phyloP scores from a whole-genome alignment of 1,140 invertebrate genomes.

The Hyles vespertilio region DNA sequence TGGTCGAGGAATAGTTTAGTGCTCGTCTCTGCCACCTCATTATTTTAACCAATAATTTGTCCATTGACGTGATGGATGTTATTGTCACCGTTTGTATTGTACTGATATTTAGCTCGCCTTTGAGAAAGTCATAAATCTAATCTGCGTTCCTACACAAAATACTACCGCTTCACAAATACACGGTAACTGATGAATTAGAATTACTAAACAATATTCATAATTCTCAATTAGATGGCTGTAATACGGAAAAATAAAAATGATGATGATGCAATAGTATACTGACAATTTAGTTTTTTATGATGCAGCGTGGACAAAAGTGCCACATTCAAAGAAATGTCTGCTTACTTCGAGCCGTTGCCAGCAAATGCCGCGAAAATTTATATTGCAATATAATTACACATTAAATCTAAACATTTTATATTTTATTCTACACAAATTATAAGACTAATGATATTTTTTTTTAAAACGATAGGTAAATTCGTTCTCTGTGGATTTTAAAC shows the following conservation, averaged over 20 bases:
- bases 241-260: neutral
- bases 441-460: too few relatives aligned
- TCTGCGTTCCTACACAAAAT: slow-evolving; percentile 34
- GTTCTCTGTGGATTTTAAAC: too few relatives aligned
- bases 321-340: neutral
- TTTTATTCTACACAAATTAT: too few relatives aligned
- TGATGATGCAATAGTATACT: neutral
- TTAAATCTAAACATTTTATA: too few relatives aligned
- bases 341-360: neutral
- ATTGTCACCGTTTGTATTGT: slow-evolving; percentile 35
- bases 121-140: slow-evolving; percentile 39
- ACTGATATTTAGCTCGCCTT: slow-evolving; percentile 40
- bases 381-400: too few relatives aligned
- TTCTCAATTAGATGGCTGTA: too few relatives aligned
- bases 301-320: neutral
- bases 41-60: slow-evolving; percentile 43
- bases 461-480: too few relatives aligned
- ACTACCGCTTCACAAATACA: slow-evolving; percentile 10
- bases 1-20: slow-evolving; percentile 14
- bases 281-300: slow-evolving; percentile 2
- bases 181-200: neutral
- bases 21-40: slow-evolving; percentile 32
- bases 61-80: slow-evolving; percentile 42
- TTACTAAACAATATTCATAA: too few relatives aligned
- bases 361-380: too few relatives aligned